Percentiles rank a stretch among this genome's conserved stretches.
Evolutionary conservation across 2,888 invertebrate species (phyloP).

Genomic region (Drosophila rubida): DNA sequence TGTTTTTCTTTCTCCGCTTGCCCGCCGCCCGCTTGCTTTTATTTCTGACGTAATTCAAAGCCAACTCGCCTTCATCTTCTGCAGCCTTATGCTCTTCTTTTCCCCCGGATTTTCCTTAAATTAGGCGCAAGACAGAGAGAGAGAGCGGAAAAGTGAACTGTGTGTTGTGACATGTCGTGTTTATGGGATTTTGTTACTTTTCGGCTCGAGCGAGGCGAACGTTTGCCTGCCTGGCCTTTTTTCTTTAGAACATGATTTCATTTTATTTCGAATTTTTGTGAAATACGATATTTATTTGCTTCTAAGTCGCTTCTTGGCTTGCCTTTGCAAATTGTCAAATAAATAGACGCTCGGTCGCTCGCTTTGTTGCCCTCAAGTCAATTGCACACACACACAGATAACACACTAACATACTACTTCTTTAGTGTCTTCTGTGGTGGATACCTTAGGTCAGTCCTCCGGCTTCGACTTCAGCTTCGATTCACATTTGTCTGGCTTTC

Average conservation of each 20-base stretch:
- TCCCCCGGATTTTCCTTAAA: constrained; percentile 33
- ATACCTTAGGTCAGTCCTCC: constrained; percentile 53
- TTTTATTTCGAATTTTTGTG: constrained; percentile 68
- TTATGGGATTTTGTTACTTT: constrained; percentile 76
- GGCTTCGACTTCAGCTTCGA: constrained; percentile 23
- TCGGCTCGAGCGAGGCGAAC: constrained; percentile 28
- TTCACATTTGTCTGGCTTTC: constrained; percentile 34
- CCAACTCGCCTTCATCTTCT: constrained; percentile 38
- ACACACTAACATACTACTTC: background rate
- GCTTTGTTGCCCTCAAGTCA: constrained; percentile 21
- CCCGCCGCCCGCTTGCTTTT: constrained; percentile 29
- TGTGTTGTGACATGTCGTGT: constrained; percentile 78
- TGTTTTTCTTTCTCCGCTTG: constrained; percentile 13
- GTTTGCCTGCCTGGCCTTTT: constrained; percentile 31
- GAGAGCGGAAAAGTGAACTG: constrained; percentile 1
- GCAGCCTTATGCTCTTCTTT: constrained; percentile 20
- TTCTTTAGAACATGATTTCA: constrained; percentile 67
- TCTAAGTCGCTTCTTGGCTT: constrained; percentile 55
- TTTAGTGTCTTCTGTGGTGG: constrained; percentile 2
- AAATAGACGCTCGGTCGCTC: constrained; percentile 57
- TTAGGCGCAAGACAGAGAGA: constrained; percentile 23
- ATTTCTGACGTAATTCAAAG: constrained; percentile 64
- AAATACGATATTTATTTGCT: constrained; percentile 80
- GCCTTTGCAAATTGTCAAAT: constrained; percentile 77
- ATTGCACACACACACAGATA: constrained; percentile 1